A percentile compares a stretch with the other conserved stretches of the same genome.
Evolutionary conservation across 2,888 invertebrate species (phyloP).

Genomic region (Athripsodes cinereus): DNA sequence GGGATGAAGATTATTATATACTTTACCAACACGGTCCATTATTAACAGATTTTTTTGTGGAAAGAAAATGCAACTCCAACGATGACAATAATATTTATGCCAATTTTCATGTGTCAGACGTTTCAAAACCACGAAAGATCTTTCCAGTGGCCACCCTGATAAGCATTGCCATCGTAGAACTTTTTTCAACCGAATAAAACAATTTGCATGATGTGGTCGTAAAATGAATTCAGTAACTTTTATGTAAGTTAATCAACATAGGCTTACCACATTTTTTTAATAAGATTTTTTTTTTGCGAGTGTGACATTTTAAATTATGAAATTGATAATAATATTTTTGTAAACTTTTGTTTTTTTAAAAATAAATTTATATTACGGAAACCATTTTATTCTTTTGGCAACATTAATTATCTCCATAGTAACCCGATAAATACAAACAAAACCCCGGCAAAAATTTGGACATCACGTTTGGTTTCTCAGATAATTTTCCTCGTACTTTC

Average conservation of each 20-base stretch:
- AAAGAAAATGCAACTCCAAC: slow-evolving; percentile 11
- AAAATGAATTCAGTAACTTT: too few relatives aligned
- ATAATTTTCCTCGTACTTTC: too few relatives aligned
- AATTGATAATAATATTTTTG: too few relatives aligned
- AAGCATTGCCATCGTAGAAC: not conserved
- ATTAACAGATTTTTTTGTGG: not conserved
- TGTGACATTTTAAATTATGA: too few relatives aligned
- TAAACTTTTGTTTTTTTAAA: too few relatives aligned
- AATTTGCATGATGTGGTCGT: too few relatives aligned
- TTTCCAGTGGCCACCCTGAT: not conserved
- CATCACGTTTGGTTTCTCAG: not conserved
- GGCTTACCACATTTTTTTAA: too few relatives aligned
- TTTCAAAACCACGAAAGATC: slow-evolving; percentile 12
- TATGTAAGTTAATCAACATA: too few relatives aligned
- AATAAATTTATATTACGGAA: too few relatives aligned
- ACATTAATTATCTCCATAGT: slow-evolving; percentile 7
- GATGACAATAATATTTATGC: slow-evolving; percentile 28
- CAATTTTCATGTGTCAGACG: slow-evolving; percentile 28
- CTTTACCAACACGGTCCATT: slow-evolving; percentile 29
- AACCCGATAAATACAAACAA: slow-evolving; percentile 14
- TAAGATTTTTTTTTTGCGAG: too few relatives aligned
- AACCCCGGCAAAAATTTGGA: slow-evolving; percentile 12
- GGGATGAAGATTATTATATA: slow-evolving; percentile 4
- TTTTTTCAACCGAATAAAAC: too few relatives aligned
- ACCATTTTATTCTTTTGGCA: too few relatives aligned